Base-by-base conservation (phyloP, 2,888 invertebrate genomes). In the Phragmatobia fuliginosa region DNA sequence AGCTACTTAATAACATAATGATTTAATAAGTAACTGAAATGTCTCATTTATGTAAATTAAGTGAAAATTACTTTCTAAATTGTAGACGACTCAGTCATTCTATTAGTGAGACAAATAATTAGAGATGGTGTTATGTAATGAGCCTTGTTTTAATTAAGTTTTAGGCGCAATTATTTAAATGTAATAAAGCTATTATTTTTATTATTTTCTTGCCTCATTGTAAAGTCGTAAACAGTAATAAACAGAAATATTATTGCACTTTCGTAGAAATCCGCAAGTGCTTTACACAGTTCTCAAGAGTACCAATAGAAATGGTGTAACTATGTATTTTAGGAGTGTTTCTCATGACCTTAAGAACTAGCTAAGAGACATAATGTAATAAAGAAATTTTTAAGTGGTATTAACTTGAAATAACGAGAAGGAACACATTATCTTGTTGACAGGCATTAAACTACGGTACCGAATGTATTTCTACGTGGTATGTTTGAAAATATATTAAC, bases 11-110 rank as follows among this genome's bases (percentile, higher is more conserved):
- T 61, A 49, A 64, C 64, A 45, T 45, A 36, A 60, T 59, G 33
- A 45, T 66, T 45, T 45, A 67, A 49, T 41, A 61, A 77, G 41
- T 65, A 68, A 79, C 72, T 66, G 67, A 72, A 77, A 71, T 71
- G 66, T 68, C 61, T 76, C 67, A 70, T 77, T 74, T 60, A 64
- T 72, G 65, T 68, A 59, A 78, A 74, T 70, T 60, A 33, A 81
- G 73, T 72, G 78, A 78, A 78, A 81, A 80, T 74, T 45, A 69
- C 71, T 78, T 78, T 76, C 72, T 64, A 76, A 81, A 76, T 72
- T 67, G 68, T 71, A 76, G 74, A 75, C 76, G 69, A 68, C 70
- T 79, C 75, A 70, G 69, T 71, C 69, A 66, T 73, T 56, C 60
- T 67, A 72, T 73, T 73, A 78, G 76, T 68, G 75, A 74, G 71